These are phyloP conservation scores for Acromyrmex echinatior DNA, from an alignment of 1,140 invertebrate genomes.

Conservation along the genomic window DNA sequence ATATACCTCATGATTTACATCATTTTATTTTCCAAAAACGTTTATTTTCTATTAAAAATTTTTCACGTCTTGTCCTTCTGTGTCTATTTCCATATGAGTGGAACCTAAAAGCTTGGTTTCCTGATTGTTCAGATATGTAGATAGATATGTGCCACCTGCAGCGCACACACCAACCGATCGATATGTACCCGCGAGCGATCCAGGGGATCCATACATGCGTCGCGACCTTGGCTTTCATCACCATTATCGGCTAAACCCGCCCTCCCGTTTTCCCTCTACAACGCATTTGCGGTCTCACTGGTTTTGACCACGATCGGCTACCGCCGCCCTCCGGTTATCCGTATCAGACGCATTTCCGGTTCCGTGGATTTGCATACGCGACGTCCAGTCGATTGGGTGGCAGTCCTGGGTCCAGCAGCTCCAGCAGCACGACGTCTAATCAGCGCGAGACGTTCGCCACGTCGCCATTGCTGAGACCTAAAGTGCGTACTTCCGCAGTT, in stretches of 20 bases:
- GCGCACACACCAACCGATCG: slow-evolving; percentile 85
- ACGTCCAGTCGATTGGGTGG: slow-evolving; percentile 83
- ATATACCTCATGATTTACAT: background rate
- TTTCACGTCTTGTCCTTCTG: background rate
- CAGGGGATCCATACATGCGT: slow-evolving; percentile 88
- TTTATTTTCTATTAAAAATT: background rate
- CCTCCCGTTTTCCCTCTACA: too few relatives aligned
- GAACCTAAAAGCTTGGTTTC: background rate
- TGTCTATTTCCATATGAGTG: background rate
- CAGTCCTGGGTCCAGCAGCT: slow-evolving; percentile 87
- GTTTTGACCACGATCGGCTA: too few relatives aligned
- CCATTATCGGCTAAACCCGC: slow-evolving; percentile 88
- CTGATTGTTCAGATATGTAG: slow-evolving; percentile 79
- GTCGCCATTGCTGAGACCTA: slow-evolving; percentile 86
- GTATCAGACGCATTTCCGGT: slow-evolving; percentile 84
- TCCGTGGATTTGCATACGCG: slow-evolving; percentile 83
- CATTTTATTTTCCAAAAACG: background rate
- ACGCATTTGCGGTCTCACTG: too few relatives aligned
- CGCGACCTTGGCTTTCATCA: slow-evolving; percentile 88
- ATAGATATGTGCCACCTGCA: slow-evolving; percentile 86
- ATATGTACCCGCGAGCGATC: slow-evolving; percentile 85
- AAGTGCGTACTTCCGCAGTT: slow-evolving; percentile 86
- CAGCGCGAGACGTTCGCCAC: slow-evolving; percentile 84
- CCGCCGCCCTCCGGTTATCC: slow-evolving; percentile 84
- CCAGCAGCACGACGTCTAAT: slow-evolving; percentile 83